Evolutionary conservation across 2,797 vertebrate species (phyloP).

Genomic region (Darevskia mixta): DNA sequence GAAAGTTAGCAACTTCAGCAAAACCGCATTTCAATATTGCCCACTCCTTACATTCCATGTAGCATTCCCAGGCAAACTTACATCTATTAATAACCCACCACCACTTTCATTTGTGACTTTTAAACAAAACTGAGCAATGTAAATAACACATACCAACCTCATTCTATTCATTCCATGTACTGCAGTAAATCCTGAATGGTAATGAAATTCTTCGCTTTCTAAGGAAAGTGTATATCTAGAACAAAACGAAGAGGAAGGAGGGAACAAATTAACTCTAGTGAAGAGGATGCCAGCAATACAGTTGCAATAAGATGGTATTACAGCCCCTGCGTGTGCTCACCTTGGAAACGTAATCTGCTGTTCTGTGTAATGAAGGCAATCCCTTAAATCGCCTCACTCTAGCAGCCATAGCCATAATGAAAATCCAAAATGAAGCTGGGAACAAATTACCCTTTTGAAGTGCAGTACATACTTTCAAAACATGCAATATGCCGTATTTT

Average conservation of each 20-base stretch:
- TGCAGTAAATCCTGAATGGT: neutral
- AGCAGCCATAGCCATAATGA: constrained; percentile 28
- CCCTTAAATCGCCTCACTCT: constrained; percentile 58
- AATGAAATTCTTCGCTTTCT: constrained; percentile 27
- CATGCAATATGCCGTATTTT: neutral
- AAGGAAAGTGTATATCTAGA: neutral
- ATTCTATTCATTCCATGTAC: neutral
- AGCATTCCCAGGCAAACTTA: neutral
- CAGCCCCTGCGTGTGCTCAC: constrained; percentile 71
- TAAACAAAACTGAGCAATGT: neutral
- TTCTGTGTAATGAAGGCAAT: constrained; percentile 48
- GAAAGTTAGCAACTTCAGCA: neutral
- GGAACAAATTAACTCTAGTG: neutral
- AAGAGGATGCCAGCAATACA: neutral
- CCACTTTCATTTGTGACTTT: neutral
- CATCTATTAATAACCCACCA: neutral
- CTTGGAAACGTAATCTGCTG: constrained; percentile 64
- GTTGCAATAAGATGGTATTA: constrained; percentile 33
- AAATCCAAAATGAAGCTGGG: constrained; percentile 58
- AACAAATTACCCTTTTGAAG: constrained; percentile 3
- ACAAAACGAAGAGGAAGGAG: neutral
- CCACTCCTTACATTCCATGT: constrained; percentile 12
- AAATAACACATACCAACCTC: constrained; percentile 31
- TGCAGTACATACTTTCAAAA: constrained; percentile 10
- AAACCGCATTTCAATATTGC: neutral